Conservation (phyloP, 2,797 vertebrate species). For the Leucoraja ocellata region DNA sequence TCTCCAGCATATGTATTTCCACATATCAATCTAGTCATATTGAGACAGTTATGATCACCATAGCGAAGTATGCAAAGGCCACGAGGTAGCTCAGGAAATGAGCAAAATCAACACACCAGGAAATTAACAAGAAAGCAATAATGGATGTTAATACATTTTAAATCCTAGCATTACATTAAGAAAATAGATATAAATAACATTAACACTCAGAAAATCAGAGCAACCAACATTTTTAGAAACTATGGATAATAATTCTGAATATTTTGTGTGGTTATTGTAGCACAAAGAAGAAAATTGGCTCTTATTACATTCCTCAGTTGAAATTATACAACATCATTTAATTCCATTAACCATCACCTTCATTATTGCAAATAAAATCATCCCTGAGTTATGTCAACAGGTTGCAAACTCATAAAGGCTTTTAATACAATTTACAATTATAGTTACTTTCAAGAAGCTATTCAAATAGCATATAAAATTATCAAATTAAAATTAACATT, state of each 20-base stretch:
- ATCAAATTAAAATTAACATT: background rate
- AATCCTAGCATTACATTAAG: background rate
- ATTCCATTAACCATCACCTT: background rate
- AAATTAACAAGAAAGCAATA: too few relatives aligned
- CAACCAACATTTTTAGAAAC: too few relatives aligned
- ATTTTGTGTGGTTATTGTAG: background rate
- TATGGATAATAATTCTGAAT: background rate
- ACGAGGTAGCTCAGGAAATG: too few relatives aligned
- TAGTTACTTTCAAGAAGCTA: background rate
- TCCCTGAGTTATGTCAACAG: background rate
- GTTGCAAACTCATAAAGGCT: background rate
- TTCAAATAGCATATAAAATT: background rate
- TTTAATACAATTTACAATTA: background rate
- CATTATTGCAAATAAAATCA: background rate
- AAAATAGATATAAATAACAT: background rate
- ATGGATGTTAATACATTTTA: slow-evolving; percentile 5
- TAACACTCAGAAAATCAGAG: too few relatives aligned
- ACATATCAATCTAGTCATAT: too few relatives aligned
- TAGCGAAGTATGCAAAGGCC: too few relatives aligned
- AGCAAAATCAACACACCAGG: too few relatives aligned
- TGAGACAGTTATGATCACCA: too few relatives aligned
- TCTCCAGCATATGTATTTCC: too few relatives aligned
- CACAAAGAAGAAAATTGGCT: background rate
- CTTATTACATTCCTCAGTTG: background rate
- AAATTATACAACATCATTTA: background rate